phyloP scores from a whole-genome alignment of 2,113 vertebrate species.

The Anser brachyrhynchus region DNA sequence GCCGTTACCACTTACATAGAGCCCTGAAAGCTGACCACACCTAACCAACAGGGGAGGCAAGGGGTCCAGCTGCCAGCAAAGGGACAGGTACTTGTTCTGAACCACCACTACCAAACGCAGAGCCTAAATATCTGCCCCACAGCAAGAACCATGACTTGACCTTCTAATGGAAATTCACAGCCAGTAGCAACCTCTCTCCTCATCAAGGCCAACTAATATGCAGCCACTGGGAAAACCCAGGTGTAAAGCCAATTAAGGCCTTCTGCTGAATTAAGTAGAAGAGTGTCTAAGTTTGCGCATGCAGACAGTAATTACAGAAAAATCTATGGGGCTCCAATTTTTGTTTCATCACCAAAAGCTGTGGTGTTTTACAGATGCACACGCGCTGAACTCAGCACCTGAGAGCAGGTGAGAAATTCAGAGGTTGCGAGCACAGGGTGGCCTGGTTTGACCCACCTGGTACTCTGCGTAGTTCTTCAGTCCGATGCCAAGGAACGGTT shows the following conservation, averaged over 20 bases:
- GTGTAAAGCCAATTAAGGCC: neutral
- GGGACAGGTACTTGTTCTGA: neutral
- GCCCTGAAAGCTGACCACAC: neutral
- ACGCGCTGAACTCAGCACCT: neutral
- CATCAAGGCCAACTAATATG: neutral
- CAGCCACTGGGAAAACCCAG: neutral
- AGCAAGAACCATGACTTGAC: accelerated
- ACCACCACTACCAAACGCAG: neutral
- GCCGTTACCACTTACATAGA: neutral
- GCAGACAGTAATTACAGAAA: neutral
- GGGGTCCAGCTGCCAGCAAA: neutral
- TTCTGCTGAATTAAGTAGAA: neutral
- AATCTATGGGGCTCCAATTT: neutral
- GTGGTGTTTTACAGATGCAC: neutral
- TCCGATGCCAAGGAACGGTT: slow-evolving; percentile 94
- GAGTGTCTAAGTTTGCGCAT: no score
- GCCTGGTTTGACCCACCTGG: slow-evolving; percentile 80
- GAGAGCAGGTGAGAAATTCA: neutral
- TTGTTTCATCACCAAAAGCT: neutral
- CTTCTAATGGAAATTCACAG: neutral
- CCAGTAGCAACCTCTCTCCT: neutral
- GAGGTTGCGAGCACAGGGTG: neutral
- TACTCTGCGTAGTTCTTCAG: slow-evolving; percentile 98
- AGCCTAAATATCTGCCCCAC: neutral
- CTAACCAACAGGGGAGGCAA: neutral